Conservation (phyloP, 1,140 invertebrate species). For the Melipona quadrifasciata region DNA sequence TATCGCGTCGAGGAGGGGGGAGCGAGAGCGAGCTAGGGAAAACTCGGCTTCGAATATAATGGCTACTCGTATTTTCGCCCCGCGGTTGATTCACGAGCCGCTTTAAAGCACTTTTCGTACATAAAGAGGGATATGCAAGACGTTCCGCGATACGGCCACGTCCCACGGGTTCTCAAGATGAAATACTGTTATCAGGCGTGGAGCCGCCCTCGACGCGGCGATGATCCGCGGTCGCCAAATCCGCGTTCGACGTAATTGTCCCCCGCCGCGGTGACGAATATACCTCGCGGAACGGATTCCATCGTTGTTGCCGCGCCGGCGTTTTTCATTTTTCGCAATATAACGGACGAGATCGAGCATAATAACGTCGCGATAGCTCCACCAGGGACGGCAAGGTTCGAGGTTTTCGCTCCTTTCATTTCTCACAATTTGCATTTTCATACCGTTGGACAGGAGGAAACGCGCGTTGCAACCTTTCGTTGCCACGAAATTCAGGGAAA, state of each 20-base stretch:
- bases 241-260: constrained; percentile 32
- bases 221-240: constrained; percentile 17
- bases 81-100: constrained; percentile 42
- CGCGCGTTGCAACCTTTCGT: neutral
- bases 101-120: constrained; percentile 43
- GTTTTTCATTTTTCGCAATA: constrained; percentile 52
- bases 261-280: constrained; percentile 6
- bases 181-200: constrained; percentile 35
- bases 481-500: neutral
- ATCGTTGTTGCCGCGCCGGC: neutral
- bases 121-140: constrained; percentile 34
- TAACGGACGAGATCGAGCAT: constrained; percentile 31
- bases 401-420: constrained; percentile 9
- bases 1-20: constrained; percentile 10
- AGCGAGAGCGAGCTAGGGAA: neutral
- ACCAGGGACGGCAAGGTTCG: neutral
- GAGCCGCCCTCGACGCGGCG: neutral
- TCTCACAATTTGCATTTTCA: constrained; percentile 50
- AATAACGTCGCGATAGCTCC: constrained; percentile 41
- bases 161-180: constrained; percentile 14
- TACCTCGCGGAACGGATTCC: neutral
- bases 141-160: neutral
- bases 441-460: neutral
- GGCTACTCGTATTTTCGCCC: constrained; percentile 42
- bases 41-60: constrained; percentile 28